Evolutionary conservation across 2,797 vertebrate species (phyloP), one percentile per base, ranked within the genome.

Genomic region (Crax fasciolata): DNA sequence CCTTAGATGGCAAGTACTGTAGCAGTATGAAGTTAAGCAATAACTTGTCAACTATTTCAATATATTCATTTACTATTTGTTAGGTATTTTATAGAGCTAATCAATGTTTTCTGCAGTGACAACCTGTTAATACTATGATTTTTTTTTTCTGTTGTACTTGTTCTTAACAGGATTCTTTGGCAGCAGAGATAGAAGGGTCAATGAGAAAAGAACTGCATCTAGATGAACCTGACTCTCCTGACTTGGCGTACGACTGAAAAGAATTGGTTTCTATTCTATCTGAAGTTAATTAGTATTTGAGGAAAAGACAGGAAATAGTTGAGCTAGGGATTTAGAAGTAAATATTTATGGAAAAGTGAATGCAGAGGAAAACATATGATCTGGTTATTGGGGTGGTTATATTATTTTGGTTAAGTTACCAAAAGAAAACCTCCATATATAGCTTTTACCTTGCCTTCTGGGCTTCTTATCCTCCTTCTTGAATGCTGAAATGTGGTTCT

Each of bases 171-270:
- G 99, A 99, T 97, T 99, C 99, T 59, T 95, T 99, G 97, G 99
- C 99, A 35, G 99, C 99, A 24, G 99, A 99, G 97, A 99, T 99
- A 76, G 99, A 99, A 98, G 99, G 99, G 43, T 99, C 99, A 20
- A 99, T 99, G 99, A 98, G 99, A 92, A 99, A 99, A 96, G 99
- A 99, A 68, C 98, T 99, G 62, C 98, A 99, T 97, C 97, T 99
- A 98, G 99, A 99, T 87, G 99, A 99, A 84, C 98, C 99, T 0
- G 99, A 99, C 35, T 98, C 99, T 61, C 99, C 99, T 57, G 99
- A 99, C 82, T 98, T 99, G 85, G 99, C 98, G 99, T 99, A 98
- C 0, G 98, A 38, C 68, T 68, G 20, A 68, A 78, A 87, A 76
- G 6, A 87, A 84, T 87, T 79, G 32, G 2, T 85, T 96, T 23